Evolutionary conservation across 2,113 vertebrate genomes (phyloP), one percentile per base, ranked within the genome.

Genomic region (Vireo altiloquus): DNA sequence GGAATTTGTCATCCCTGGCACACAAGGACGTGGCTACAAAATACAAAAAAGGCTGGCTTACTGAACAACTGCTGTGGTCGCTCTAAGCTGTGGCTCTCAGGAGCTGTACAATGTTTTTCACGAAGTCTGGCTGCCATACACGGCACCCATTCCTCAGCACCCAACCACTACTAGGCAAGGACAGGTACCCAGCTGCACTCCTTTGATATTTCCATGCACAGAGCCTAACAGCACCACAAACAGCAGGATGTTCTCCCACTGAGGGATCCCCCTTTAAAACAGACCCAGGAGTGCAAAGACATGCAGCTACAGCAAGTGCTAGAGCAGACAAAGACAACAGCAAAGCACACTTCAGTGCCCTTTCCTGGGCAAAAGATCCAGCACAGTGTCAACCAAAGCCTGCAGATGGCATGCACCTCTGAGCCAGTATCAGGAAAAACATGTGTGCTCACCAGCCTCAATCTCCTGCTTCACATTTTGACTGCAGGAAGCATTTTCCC

Each of bases 1-100:
- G 64, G 60, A 87, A 87, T 96, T 89, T 87, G 91, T 93, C 59
- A 87, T 87, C 80, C 86, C 65, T 90, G 88, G 72, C 90, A 89
- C 76, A 69, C 20, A 81, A 16, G 66, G 52, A 70, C 3, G 3
- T 11, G 19, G 37, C 69, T 72, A 61, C 70, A 80, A 92, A 90
- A 56, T 37, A 69, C 83, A 66, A 56, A 65, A 70, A 89, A 84
- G 35, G 33, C 3, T 61, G 57, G 72, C 49, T 92, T 50, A 61
- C 65, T 54, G 59, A 82, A 35, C 1, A 3, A 35, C 57, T 85
- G 40, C 21, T 6, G 12, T 39, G 22, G 14, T 31, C 88, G 78
- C 68, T 81, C 42, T 64, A 77, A 70, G 49, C 44, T 64, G 75
- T 46, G 27, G 31, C 39, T 81, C 64, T 80, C 10, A 37, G 52